Evolutionary conservation across 2,797 vertebrate species (phyloP).

Genomic region (Brachyalestes nurse): DNA sequence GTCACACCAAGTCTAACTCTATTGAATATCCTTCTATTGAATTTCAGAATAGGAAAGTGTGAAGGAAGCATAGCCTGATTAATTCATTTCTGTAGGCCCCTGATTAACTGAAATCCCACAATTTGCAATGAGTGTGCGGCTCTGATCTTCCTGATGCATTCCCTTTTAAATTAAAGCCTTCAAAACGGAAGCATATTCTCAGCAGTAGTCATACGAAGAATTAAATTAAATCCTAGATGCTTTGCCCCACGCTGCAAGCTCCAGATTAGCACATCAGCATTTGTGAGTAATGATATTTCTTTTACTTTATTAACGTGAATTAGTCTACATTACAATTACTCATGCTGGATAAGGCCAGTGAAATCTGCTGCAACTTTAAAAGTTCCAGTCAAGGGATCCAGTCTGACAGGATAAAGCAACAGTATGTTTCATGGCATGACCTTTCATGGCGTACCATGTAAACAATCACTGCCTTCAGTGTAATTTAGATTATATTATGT

Average conservation of each 20-base stretch:
- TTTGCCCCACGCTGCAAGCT: not conserved
- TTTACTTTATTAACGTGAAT: constrained; percentile 24
- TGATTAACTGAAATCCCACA: constrained; percentile 25
- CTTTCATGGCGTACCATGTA: too few relatives aligned
- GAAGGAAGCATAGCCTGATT: constrained; percentile 4
- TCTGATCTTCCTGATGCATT: constrained; percentile 3
- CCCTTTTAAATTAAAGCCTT: constrained; percentile 12
- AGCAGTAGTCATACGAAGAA: not conserved
- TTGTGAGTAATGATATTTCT: constrained; percentile 5
- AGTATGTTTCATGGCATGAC: not conserved
- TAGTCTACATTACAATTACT: not conserved
- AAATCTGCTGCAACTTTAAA: not conserved
- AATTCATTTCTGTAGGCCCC: constrained; percentile 21
- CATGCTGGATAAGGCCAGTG: not conserved
- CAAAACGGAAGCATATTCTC: not conserved
- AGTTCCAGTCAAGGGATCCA: not conserved
- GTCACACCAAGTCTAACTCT: not conserved
- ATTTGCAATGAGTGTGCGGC: not conserved
- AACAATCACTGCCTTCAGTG: too few relatives aligned
- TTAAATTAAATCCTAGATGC: constrained; percentile 11
- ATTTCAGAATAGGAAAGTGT: not conserved
- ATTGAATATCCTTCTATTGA: not conserved
- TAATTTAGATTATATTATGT: too few relatives aligned
- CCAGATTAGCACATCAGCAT: constrained; percentile 1
- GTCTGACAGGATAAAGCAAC: not conserved